phyloP scores from a whole-genome alignment of 2,888 invertebrate genomes.

The Eupelmus urozonus region DNA sequence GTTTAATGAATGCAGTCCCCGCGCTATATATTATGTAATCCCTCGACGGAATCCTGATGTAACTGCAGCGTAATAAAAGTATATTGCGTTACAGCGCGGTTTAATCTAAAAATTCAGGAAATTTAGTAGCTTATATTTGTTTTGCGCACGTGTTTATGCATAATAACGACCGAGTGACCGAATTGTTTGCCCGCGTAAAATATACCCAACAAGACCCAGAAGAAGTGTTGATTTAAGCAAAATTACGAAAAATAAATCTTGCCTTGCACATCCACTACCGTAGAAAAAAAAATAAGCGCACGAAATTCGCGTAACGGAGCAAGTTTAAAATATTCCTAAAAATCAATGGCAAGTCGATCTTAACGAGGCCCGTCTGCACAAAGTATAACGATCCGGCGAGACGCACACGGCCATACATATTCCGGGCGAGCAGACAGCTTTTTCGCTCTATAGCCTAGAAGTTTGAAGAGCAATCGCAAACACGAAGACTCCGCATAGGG shows the following conservation, averaged over 20 bases:
- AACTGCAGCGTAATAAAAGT: constrained; percentile 8
- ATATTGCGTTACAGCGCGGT: constrained; percentile 1
- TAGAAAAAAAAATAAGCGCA: background rate
- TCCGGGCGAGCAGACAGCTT: too few species aligned
- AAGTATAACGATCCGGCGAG: too few species aligned
- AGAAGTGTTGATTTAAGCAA: background rate
- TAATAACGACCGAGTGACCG: background rate
- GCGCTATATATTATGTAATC: constrained; percentile 6
- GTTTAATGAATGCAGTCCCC: background rate
- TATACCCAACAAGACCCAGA: too few species aligned
- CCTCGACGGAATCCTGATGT: constrained; percentile 12
- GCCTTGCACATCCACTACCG: background rate
- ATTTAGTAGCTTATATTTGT: background rate
- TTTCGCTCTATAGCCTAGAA: background rate
- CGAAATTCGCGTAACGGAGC: background rate
- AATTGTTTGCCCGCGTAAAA: too few species aligned
- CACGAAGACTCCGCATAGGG: background rate
- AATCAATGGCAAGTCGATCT: too few species aligned
- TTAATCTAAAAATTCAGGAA: background rate
- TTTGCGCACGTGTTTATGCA: background rate
- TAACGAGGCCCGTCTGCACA: too few species aligned
- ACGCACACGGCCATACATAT: too few species aligned
- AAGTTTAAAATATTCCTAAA: too few species aligned
- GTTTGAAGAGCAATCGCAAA: constrained; percentile 42
- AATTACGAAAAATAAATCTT: background rate